Evolutionary conservation across 37 sponge, comb jelly and placozoan species (phyloP).

Genomic region (Ianthella basta): DNA sequence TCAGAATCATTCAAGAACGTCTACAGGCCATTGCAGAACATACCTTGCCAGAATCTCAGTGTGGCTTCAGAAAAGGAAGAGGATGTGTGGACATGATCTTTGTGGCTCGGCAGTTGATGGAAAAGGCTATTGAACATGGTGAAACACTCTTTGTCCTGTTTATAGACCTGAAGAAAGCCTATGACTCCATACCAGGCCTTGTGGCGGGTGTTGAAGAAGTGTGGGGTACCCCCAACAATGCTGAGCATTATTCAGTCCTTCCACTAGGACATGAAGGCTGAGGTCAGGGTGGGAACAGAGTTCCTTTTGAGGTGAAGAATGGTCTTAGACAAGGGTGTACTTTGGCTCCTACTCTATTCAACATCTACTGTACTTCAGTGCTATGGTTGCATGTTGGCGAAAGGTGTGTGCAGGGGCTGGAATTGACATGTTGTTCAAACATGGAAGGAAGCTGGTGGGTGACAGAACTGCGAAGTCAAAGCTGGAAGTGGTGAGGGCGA

Average conservation of each 20-base stretch:
- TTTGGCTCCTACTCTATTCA: constrained; percentile 18
- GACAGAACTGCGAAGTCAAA: constrained; percentile 47
- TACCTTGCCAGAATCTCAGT: constrained; percentile 51
- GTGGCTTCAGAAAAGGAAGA: constrained; percentile 54
- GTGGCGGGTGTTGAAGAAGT: constrained; percentile 20
- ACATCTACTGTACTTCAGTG: constrained; percentile 49
- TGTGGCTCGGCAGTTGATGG: constrained; percentile 47
- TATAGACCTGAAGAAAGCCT: constrained; percentile 2
- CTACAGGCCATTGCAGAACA: no score
- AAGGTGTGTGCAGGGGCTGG: constrained; percentile 23
- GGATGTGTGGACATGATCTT: constrained; percentile 50
- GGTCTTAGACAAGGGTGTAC: constrained; percentile 37
- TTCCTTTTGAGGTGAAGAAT: constrained; percentile 37
- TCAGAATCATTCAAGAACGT: constrained; percentile 46
- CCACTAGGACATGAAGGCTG: neutral
- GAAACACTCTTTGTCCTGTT: constrained; percentile 28
- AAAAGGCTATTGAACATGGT: constrained; percentile 48
- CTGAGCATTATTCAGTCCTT: neutral
- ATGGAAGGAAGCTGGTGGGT: constrained; percentile 45
- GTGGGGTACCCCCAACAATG: no score
- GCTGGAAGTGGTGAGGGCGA: constrained; percentile 17
- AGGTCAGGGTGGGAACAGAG: constrained; percentile 25
- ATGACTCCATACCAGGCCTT: constrained; percentile 24
- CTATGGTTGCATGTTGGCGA: constrained; percentile 41
- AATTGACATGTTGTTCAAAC: constrained; percentile 8